Conservation (phyloP, 2,888 invertebrate species). For the Drosophila aldrichi region DNA sequence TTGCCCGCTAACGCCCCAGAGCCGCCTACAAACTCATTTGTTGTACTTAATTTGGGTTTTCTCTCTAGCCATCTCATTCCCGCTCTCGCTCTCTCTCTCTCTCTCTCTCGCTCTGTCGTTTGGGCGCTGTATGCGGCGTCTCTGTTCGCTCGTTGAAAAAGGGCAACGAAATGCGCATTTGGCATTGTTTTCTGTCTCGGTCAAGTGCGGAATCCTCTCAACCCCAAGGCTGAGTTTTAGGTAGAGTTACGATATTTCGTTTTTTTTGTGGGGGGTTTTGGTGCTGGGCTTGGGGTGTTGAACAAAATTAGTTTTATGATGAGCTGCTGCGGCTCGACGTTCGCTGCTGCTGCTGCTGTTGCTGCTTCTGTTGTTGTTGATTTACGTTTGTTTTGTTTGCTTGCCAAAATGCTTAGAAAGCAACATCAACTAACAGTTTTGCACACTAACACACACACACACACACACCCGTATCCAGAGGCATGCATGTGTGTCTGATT, state of each 20-base stretch:
- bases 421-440: slow-evolving; percentile 70
- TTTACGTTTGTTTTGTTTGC: slow-evolving; percentile 79
- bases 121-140: neutral
- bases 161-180: slow-evolving; percentile 67
- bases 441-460: slow-evolving; percentile 13
- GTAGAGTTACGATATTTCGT: neutral
- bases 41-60: slow-evolving; percentile 74
- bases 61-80: neutral
- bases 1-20: slow-evolving; percentile 37
- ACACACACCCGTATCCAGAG: neutral
- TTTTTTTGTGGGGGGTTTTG: neutral
- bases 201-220: slow-evolving; percentile 43
- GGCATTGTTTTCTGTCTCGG: slow-evolving; percentile 54
- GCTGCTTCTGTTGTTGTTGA: slow-evolving; percentile 60
- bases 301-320: slow-evolving; percentile 78
- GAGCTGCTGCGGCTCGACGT: slow-evolving; percentile 69
- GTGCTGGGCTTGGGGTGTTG: slow-evolving; percentile 23
- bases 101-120: too few relatives aligned
- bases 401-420: slow-evolving; percentile 71
- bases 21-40: slow-evolving; percentile 72
- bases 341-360: slow-evolving; percentile 31
- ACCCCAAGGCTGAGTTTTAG: neutral
- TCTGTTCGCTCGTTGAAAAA: slow-evolving; percentile 48
- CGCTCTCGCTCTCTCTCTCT: neutral
- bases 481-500: neutral